Evolutionary conservation across 37 sponge, comb jelly and placozoan genomes (phyloP).

Genomic region (Lycopodina hypogea): DNA sequence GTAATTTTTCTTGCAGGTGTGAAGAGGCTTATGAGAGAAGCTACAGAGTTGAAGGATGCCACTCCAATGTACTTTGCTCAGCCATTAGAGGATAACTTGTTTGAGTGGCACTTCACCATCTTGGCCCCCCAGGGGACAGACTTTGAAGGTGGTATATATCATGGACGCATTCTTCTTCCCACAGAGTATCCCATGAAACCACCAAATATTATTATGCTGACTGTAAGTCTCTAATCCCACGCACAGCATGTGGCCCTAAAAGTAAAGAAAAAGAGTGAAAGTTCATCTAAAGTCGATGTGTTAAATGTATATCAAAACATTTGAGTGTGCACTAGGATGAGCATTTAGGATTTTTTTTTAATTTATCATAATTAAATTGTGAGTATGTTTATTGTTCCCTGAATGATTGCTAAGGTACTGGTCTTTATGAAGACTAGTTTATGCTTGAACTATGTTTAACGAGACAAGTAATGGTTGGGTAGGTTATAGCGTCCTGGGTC

Average conservation of each 20-base stretch:
- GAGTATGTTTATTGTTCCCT: no score
- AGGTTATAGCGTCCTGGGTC: no score
- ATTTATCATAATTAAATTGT: no score
- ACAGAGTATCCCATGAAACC: conserved; percentile 99
- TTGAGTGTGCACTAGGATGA: not conserved
- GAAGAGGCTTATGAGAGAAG: conserved; percentile 95
- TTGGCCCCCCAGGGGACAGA: conserved; percentile 78
- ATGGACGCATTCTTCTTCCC: conserved; percentile 92
- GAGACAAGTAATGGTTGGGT: no score
- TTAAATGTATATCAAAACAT: no score
- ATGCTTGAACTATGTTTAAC: no score
- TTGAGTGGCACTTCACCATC: conserved; percentile 99
- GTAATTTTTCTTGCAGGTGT: conserved; percentile 64
- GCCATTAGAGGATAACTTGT: conserved; percentile 89
- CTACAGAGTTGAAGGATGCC: conserved; percentile 87
- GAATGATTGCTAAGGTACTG: no score
- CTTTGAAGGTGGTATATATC: conserved; percentile 90
- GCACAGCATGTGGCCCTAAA: no score
- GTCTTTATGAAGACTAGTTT: no score
- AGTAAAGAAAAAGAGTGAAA: not conserved
- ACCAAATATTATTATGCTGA: conserved; percentile 89
- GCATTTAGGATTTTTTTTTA: not conserved
- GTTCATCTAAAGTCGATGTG: no score
- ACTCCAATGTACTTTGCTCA: conserved; percentile 87
- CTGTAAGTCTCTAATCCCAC: conserved; percentile 76